Evolutionary conservation across 2,113 vertebrate species (phyloP).

Genomic region (Diphyllodes magnificus): DNA sequence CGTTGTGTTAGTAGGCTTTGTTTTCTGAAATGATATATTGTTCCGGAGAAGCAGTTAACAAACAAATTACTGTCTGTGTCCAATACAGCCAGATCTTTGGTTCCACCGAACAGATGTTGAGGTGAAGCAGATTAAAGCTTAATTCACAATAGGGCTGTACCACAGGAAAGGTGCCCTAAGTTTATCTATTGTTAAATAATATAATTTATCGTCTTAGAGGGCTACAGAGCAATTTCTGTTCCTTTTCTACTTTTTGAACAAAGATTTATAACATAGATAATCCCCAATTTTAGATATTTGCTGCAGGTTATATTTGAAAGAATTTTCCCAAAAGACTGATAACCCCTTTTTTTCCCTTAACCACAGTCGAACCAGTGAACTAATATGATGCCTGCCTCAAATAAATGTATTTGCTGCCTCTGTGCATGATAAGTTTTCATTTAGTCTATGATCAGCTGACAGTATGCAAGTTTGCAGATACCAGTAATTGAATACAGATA

Average conservation of each 20-base stretch:
- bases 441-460: slow-evolving; percentile 76
- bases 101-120: slow-evolving; percentile 48
- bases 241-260: slow-evolving; percentile 69
- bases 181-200: slow-evolving; percentile 91
- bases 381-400: slow-evolving; percentile 72
- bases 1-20: slow-evolving; percentile 71
- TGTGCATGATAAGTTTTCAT: slow-evolving; percentile 75
- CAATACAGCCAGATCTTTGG: slow-evolving; percentile 59
- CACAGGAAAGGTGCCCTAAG: slow-evolving; percentile 84
- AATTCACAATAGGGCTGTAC: slow-evolving; percentile 80
- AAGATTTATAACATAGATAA: slow-evolving; percentile 72
- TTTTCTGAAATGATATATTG: slow-evolving; percentile 79
- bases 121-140: slow-evolving; percentile 71
- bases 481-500: slow-evolving; percentile 79
- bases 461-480: slow-evolving; percentile 80
- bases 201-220: slow-evolving; percentile 89
- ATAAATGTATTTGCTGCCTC: slow-evolving; percentile 76
- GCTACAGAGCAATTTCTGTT: slow-evolving; percentile 84
- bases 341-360: slow-evolving; percentile 36
- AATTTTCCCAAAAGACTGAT: slow-evolving; percentile 61
- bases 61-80: slow-evolving; percentile 73
- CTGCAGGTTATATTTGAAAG: slow-evolving; percentile 49
- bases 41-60: slow-evolving; percentile 72
- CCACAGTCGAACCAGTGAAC: slow-evolving; percentile 62
- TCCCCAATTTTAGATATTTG: slow-evolving; percentile 76